A percentile compares a stretch with the other conserved stretches of the same genome.
Evolutionary conservation across 2,888 invertebrate genomes (phyloP).

Genomic region (Drosophila colorata): DNA sequence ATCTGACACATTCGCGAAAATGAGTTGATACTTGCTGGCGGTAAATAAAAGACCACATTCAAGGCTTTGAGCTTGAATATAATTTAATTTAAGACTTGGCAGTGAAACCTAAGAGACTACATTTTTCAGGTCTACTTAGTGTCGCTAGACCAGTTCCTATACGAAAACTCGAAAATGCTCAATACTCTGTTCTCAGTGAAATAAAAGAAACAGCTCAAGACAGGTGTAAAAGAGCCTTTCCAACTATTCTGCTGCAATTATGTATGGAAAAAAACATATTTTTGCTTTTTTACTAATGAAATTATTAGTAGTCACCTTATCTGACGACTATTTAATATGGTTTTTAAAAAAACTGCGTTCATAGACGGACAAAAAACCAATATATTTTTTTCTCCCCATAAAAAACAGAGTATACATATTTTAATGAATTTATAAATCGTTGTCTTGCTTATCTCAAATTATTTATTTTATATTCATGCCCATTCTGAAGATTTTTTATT

Average conservation of each 20-base stretch:
- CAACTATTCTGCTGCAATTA: too few species aligned
- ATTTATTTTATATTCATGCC: not conserved
- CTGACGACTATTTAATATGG: too few species aligned
- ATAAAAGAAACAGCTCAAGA: too few species aligned
- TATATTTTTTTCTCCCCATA: not conserved
- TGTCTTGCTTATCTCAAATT: not conserved
- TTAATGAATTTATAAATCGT: not conserved
- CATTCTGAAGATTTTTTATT: not conserved
- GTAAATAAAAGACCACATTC: slow-evolving; percentile 24
- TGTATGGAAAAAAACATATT: too few species aligned
- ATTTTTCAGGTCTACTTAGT: not conserved
- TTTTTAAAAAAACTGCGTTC: not conserved
- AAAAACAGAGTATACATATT: not conserved
- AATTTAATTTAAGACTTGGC: slow-evolving; percentile 28
- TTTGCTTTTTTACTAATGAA: too few species aligned
- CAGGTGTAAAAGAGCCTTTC: too few species aligned
- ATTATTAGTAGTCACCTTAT: too few species aligned
- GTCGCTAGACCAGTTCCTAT: not conserved
- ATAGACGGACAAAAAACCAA: not conserved
- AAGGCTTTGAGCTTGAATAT: slow-evolving; percentile 28
- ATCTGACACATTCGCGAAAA: slow-evolving; percentile 58
- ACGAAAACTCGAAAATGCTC: not conserved
- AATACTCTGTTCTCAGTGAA: too few species aligned
- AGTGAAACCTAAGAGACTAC: slow-evolving; percentile 15
- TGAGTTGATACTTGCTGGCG: slow-evolving; percentile 29